phyloP scores from a whole-genome alignment of 2,113 vertebrate genomes.

The Hipposideros armiger region DNA sequence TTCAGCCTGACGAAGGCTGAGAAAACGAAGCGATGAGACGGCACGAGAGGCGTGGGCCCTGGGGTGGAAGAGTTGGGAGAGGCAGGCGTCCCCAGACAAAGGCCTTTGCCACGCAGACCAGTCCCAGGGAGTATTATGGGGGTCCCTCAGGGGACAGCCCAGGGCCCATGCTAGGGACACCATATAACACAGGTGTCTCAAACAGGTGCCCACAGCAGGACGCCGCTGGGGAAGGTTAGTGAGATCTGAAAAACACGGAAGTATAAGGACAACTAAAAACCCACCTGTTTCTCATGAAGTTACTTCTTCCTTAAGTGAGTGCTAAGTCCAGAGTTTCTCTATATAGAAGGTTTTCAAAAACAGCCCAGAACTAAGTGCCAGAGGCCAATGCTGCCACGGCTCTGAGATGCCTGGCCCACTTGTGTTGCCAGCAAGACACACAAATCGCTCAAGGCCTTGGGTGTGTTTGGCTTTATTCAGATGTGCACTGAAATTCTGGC shows the following conservation, averaged over 20 bases:
- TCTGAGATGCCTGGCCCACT: neutral
- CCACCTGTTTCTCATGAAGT: neutral
- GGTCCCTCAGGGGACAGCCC: neutral
- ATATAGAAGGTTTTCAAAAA: neutral
- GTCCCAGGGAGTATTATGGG: neutral
- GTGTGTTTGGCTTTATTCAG: neutral
- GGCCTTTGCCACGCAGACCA: neutral
- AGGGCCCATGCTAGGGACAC: rapidly evolving
- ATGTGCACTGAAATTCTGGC: rapidly evolving
- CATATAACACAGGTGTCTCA: neutral
- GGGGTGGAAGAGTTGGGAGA: neutral
- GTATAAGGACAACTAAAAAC: neutral
- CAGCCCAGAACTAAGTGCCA: neutral
- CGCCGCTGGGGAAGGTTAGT: neutral
- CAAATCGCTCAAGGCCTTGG: neutral
- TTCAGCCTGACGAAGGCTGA: neutral
- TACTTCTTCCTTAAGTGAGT: neutral
- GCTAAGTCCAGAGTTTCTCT: neutral
- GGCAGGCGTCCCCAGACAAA: neutral
- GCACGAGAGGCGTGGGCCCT: rapidly evolving
- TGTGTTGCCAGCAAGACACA: neutral
- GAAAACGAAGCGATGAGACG: neutral
- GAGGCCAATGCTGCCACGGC: neutral
- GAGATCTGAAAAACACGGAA: neutral
- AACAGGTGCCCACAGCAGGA: neutral